Evolutionary conservation across 2,113 vertebrate species (phyloP), one percentile per base, ranked within the genome.

Genomic region (Steatornis caripensis): DNA sequence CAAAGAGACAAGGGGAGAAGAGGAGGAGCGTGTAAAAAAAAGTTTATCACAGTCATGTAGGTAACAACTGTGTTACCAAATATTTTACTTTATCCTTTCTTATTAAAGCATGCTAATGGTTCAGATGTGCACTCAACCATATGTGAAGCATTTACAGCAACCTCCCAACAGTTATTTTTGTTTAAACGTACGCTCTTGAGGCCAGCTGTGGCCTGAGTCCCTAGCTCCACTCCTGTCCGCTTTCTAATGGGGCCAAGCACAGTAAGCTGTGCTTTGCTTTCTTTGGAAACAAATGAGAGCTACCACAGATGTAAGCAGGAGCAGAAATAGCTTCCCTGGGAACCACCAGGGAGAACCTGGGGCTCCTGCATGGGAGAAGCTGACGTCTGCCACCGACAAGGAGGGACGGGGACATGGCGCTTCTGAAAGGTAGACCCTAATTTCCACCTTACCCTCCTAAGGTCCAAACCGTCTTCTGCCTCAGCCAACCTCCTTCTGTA

Each of bases 241-340:
- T 66, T 55, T 34, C 0, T 0, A 39, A 55, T 1, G 15, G 29
- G 19, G 15, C 43, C 54, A 39, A 77, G 15, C 46, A 46, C 13
- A 10, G 8, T 5, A 27, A 57, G 48, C 1, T 15, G 21, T n/a
- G 60, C 46, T 36, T 46, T 72, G n/a, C 20, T 79, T 79, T 26
- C 61, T 57, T 48, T 79, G 41, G 55, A 79, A 39, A 22, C 3
- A 69, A 60, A 19, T 3, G 18, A 43, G 39, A 78, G 36, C 39
- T 18, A 5, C 37, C 32, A 34, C 2, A 1, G 12, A 30, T 13
- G 11, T 2, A 3, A 3, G 27, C 20, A 45, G 61, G 53, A 89
- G 36, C 80, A 87, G 53, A 57, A 60, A 9, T 43, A 72, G 20
- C 32, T 68, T 41, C 36, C 65, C 39, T 43, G 32, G 32, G 37